Conservation (phyloP, 2,888 invertebrate species). For the Melipona beecheii region DNA sequence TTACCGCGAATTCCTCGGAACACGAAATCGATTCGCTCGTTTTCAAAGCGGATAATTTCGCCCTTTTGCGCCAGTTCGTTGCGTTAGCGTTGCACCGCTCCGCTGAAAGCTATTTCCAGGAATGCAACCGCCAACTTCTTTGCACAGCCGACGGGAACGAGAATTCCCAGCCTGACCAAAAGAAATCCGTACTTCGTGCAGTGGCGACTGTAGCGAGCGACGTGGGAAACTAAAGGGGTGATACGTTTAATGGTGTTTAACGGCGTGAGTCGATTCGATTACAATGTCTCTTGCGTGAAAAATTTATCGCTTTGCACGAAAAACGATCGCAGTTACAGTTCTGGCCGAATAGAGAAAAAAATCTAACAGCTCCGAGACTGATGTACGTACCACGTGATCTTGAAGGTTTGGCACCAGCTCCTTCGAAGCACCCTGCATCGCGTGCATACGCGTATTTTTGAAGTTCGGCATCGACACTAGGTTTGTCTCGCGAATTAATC, state of each 20-base stretch:
- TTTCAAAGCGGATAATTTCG: conserved; percentile 20
- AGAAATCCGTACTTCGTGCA: not conserved
- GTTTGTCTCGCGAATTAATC: too few species aligned
- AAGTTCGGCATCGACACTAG: not conserved
- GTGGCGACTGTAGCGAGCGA: not conserved
- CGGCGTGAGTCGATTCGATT: not conserved
- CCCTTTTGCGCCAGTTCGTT: conserved; percentile 17
- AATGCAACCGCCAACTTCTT: conserved; percentile 32
- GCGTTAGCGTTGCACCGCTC: not conserved
- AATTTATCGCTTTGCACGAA: too few species aligned
- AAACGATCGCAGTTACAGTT: too few species aligned
- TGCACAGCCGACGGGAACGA: conserved; percentile 19
- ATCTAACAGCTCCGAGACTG: too few species aligned
- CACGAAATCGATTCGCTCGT: not conserved
- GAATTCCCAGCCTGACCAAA: conserved; percentile 9
- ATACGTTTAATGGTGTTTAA: too few species aligned
- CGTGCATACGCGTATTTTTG: too few species aligned
- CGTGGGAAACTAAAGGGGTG: not conserved
- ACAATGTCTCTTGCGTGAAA: not conserved
- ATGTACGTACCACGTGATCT: too few species aligned
- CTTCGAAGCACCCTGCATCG: too few species aligned
- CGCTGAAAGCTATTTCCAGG: conserved; percentile 14
- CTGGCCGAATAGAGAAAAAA: too few species aligned
- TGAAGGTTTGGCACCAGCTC: too few species aligned
- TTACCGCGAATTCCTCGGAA: conserved; percentile 15